Base-by-base conservation (phyloP, 2,888 invertebrate genomes). In the Ophioninae sp. region DNA sequence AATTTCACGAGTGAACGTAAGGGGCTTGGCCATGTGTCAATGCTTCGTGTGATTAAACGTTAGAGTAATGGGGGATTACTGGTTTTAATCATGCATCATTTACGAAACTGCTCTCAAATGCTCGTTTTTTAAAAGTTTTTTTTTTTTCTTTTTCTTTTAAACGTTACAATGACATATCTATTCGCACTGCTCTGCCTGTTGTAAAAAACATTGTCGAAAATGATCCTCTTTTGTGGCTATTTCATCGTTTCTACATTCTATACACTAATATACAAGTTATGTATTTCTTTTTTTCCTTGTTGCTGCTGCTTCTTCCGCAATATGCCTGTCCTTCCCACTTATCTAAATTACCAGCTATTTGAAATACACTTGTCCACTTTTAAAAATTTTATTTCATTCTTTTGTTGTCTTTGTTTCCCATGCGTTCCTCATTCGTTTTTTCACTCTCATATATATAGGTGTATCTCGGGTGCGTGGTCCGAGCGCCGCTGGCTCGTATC, bases 201-300 rank as follows among this genome's bases (percentile, higher is more conserved):
- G 91, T 93, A 93, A 91, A 93, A 93, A 93, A 92, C 92, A 91
- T 92, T 89, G 91, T 92, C 91, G 91, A 92, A 92, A 92, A 92
- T 91, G 92, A 92, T 92, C 85, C 87, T 88, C 87, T 90, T 89
- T 89, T 88, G 88, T 90, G 90, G 88, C 91, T 91, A 92, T 91
- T 90, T 90, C 90, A 87, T 90, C 89, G 87, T 90, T 88, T 91
- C 92, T 92, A 91, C 92, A 91, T 91, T 92, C 92, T 93, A 93
- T 92, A 93, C 93, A 92, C 92, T 92, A 93, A 93, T 93, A 93
- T 93, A 92, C 92, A 93, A 92, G 92, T 92, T 92, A 92, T 90
- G 91, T 89, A 90, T 91, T 90, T 90, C 90, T 90, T 90, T 82
- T 78, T 61, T 80, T 82, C 44, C 51, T 67, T 68, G 58, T 61